Evolutionary conservation across 2,888 invertebrate genomes (phyloP), one percentile per base, ranked within the genome.

Genomic region (Drosophila colorata): DNA sequence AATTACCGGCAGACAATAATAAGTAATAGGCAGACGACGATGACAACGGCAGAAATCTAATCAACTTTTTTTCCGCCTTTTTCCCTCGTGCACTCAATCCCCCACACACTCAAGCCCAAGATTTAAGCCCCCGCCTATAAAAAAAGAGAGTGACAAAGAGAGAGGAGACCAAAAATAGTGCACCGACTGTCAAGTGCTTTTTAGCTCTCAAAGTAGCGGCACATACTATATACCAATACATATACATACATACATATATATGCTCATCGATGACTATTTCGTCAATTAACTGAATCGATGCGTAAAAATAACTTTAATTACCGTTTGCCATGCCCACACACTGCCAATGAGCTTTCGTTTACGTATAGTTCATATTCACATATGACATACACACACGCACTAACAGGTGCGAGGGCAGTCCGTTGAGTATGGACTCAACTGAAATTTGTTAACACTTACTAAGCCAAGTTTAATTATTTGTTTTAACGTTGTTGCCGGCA

Each of bases 231-330:
- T 25, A n/a, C 28, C 8, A 14, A 11, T 25, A n/a, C 23, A 11
- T 16, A 8, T 57, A 18, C 33, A 13, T 9, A 16, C 14, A 8
- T 44, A 9, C 13, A 20, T 16, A 14, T n/a, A 33, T n/a, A 28
- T 35, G 35, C 46, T 44, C 28, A 55, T 69, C 71, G 70, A 65
- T 80, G 80, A 70, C 60, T 75, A 38, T 52, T 52, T 66, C 60
- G 56, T 69, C 78, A 87, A 84, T 82, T 89, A 69, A 55, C 78
- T 68, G 88, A 87, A 89, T 87, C 89, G 75, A 71, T 72, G 86
- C 70, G 86, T 83, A 83, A 87, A 83, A 83, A 83, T 89, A 89
- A 72, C 83, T 87, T 68, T 74, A 74, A 85, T 78, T 74, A 74
- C 74, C 78, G 46, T 57, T 77, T 65, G 51, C 67, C 57, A 55